phyloP scores from a whole-genome alignment of 2,113 vertebrate genomes.

The Neotoma lepida region DNA sequence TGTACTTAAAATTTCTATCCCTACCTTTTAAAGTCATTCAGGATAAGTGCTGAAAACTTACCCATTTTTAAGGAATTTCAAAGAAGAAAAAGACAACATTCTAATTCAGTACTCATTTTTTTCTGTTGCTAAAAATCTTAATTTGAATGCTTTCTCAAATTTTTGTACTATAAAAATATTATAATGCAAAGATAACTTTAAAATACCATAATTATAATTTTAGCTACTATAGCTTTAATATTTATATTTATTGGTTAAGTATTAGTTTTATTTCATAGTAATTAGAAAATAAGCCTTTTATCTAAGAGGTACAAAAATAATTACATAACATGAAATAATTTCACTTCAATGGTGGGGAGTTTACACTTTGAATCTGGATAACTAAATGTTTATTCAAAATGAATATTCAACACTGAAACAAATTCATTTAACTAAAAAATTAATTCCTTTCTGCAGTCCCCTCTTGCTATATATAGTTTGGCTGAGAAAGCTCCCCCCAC shows the following conservation, averaged over 20 bases:
- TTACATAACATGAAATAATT: not conserved
- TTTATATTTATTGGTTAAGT: not conserved
- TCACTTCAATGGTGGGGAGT: not conserved
- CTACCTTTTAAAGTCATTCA: constrained; percentile 17
- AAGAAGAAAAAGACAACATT: not conserved
- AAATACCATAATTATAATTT: not conserved
- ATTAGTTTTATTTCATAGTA: not conserved
- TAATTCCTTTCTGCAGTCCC: not conserved
- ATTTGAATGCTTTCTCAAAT: not conserved
- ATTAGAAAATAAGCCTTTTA: not conserved
- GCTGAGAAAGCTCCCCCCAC: not conserved
- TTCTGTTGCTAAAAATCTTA: constrained; percentile 9
- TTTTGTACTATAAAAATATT: not conserved
- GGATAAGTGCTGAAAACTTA: not conserved
- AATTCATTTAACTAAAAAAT: not conserved
- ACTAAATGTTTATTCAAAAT: not conserved
- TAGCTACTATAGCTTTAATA: not conserved
- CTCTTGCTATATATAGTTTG: not conserved
- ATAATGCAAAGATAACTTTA: not conserved
- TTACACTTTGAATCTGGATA: not conserved
- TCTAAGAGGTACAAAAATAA: not conserved
- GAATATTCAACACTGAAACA: constrained; percentile 13
- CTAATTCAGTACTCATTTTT: not conserved
- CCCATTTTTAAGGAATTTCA: constrained; percentile 23
- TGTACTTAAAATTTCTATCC: constrained; percentile 11